Percentiles rank a stretch among this genome's conserved stretches.
These are phyloP conservation scores for Okapia johnstoni DNA, from an alignment of 2,113 vertebrate species.

Conservation along the genomic window DNA sequence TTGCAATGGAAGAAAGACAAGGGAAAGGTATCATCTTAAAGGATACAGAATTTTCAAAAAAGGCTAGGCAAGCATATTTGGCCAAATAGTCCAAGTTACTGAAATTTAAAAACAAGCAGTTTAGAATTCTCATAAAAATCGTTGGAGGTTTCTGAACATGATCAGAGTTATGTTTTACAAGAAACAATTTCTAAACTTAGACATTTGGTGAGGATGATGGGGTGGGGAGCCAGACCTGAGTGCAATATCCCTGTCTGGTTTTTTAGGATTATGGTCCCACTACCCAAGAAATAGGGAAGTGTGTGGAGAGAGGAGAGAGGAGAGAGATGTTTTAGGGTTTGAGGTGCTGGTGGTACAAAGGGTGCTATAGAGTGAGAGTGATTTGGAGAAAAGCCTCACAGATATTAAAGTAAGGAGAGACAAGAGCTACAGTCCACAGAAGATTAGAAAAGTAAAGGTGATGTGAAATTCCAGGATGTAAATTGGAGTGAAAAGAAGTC, in stretches of 20 bases:
- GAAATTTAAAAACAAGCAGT: not conserved
- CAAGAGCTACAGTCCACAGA: not conserved
- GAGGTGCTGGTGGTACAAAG: not conserved
- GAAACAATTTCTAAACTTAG: not conserved
- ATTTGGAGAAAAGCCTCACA: not conserved
- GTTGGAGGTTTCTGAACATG: not conserved
- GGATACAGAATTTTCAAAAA: not conserved
- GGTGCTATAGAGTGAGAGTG: not conserved
- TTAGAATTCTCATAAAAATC: not conserved
- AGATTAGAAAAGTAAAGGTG: not conserved
- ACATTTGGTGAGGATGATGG: not conserved
- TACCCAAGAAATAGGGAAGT: not conserved
- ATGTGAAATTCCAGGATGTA: too few relatives aligned
- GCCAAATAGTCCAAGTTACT: not conserved
- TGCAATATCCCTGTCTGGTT: not conserved
- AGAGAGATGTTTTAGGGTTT: not conserved
- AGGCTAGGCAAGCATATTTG: not conserved
- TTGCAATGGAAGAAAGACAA: not conserved
- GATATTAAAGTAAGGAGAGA: not conserved
- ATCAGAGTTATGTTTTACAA: not conserved
- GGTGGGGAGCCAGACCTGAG: not conserved
- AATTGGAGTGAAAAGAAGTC: not conserved
- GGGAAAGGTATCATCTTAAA: not conserved
- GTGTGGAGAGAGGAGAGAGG: not conserved
- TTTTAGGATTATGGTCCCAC: not conserved